Evolutionary conservation across 2,888 invertebrate genomes (phyloP).

Genomic region (Aphodius granarius): DNA sequence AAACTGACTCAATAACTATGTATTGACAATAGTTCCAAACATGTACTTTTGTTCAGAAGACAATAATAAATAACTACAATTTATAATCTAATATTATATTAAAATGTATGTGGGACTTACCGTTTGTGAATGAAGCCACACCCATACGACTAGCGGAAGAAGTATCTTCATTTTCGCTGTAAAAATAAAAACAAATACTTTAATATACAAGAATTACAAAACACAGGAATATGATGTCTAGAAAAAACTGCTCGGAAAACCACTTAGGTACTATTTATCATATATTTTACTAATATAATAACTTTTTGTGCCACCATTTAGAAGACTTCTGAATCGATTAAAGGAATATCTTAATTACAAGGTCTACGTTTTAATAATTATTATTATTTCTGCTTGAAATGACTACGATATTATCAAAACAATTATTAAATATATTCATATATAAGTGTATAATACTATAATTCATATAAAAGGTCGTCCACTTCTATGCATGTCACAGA

Average conservation of each 20-base stretch:
- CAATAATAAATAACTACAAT: not conserved
- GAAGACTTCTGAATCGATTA: not conserved
- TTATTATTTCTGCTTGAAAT: not conserved
- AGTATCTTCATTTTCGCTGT: slow-evolving; percentile 90
- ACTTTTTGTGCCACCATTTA: not conserved
- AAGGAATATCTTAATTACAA: not conserved
- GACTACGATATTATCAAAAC: not conserved
- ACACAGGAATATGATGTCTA: not conserved
- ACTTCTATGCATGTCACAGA: too few relatives aligned
- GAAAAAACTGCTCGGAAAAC: not conserved
- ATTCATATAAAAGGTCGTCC: not conserved
- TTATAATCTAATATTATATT: not conserved
- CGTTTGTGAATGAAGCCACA: slow-evolving; percentile 79
- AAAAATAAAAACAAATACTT: slow-evolving; percentile 61
- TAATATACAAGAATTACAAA: not conserved
- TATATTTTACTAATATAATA: not conserved
- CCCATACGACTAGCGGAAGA: slow-evolving; percentile 91
- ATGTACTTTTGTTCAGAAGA: too few relatives aligned
- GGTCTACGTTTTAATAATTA: not conserved
- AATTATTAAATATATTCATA: not conserved
- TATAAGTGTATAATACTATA: not conserved
- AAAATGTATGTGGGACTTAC: slow-evolving; percentile 61
- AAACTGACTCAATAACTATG: not conserved
- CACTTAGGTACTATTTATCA: too few relatives aligned
- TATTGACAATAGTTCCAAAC: too few relatives aligned